Evolutionary conservation across 2,113 vertebrate species (phyloP).

Genomic region (Triplophysa siluroides): DNA sequence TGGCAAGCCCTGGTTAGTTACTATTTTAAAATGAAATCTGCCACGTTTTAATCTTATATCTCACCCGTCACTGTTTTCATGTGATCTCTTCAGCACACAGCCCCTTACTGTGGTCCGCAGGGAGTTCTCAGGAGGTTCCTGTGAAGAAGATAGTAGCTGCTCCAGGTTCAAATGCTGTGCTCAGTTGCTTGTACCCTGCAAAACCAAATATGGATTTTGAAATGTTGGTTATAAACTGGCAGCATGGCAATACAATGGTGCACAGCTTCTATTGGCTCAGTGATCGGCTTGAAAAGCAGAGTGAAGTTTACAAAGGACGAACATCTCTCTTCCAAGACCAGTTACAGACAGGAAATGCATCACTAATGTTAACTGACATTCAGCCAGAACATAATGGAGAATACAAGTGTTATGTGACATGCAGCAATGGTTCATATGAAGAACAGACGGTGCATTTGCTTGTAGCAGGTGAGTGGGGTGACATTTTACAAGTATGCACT

Average conservation of each 20-base stretch:
- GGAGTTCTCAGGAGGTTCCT: background rate
- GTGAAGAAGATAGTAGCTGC: background rate
- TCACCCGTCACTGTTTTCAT: background rate
- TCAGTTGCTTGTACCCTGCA: constrained; percentile 1
- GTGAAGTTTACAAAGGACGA: constrained; percentile 13
- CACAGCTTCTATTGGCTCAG: constrained; percentile 26
- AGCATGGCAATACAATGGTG: background rate
- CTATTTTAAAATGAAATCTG: too few relatives aligned
- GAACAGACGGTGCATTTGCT: background rate
- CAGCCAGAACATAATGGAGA: constrained; percentile 13
- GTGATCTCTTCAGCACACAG: background rate
- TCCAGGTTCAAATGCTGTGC: constrained; percentile 6
- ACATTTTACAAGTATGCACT: background rate
- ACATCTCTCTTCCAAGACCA: constrained; percentile 23
- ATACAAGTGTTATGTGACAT: constrained; percentile 21
- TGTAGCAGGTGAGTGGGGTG: constrained; percentile 15
- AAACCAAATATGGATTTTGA: background rate
- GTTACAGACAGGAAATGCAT: constrained; percentile 17
- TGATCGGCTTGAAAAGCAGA: constrained; percentile 21
- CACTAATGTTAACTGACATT: background rate
- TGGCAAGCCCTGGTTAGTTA: too few relatives aligned
- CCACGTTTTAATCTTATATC: too few relatives aligned
- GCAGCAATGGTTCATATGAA: background rate
- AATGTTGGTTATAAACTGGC: constrained; percentile 30
- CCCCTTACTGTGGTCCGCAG: background rate